Evolutionary conservation across 2,888 invertebrate genomes (phyloP).

Genomic region (Synanthedon formicaeformis): DNA sequence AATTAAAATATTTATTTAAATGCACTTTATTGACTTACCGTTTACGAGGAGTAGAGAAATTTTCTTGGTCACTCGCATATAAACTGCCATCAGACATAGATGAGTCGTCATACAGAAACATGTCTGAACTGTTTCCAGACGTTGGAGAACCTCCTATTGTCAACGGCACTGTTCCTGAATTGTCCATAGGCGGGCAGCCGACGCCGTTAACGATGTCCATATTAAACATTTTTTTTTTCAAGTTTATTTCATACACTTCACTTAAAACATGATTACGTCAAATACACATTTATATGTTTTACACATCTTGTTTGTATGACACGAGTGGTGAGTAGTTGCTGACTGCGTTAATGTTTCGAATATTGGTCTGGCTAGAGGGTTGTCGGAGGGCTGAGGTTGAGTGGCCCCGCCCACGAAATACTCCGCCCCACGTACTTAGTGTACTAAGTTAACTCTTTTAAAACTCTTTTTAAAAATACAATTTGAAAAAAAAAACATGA

Average conservation of each 20-base stretch:
- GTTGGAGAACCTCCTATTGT: constrained; percentile 42
- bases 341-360: too few species aligned
- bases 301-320: too few species aligned
- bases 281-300: too few species aligned
- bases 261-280: too few species aligned
- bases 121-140: constrained; percentile 73
- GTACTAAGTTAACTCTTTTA: too few species aligned
- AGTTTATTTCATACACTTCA: too few species aligned
- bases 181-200: constrained; percentile 15
- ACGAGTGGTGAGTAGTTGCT: too few species aligned
- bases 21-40: constrained; percentile 54
- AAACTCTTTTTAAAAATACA: too few species aligned
- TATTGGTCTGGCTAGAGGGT: constrained; percentile 2
- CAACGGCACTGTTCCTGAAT: constrained; percentile 13
- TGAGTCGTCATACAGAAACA: constrained; percentile 76
- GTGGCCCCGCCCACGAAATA: constrained; percentile 7
- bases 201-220: constrained; percentile 31
- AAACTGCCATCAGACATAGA: constrained; percentile 74
- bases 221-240: constrained; percentile 8
- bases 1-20: not conserved
- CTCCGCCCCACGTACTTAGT: constrained; percentile 4
- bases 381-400: constrained; percentile 4
- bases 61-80: constrained; percentile 87
- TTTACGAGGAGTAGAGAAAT: constrained; percentile 74
- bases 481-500: too few species aligned